These are phyloP conservation scores for Balanococcus diminutus DNA, from an alignment of 2,888 invertebrate genomes.

Conservation along the genomic window DNA sequence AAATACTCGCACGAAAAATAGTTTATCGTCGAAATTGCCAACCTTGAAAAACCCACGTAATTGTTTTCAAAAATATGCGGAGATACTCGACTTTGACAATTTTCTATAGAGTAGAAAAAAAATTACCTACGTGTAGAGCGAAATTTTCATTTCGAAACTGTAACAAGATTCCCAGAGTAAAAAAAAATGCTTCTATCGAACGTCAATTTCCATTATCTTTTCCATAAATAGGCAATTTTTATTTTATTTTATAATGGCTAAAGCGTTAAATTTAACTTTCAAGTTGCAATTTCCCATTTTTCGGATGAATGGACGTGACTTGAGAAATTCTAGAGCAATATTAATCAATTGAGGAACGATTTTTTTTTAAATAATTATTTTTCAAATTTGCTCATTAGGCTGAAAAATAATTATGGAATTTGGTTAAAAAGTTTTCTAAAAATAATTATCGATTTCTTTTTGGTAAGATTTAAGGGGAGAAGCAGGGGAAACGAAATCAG, in stretches of 20 bases:
- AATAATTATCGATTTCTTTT: too few species aligned
- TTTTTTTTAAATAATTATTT: neutral
- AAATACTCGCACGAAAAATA: neutral
- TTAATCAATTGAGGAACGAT: neutral
- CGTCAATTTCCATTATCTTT: neutral
- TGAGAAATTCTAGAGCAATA: neutral
- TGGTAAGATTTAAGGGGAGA: too few species aligned
- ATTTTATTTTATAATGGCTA: neutral
- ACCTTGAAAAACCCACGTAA: neutral
- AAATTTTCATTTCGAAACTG: neutral
- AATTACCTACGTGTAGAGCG: neutral
- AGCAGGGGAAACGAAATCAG: too few species aligned
- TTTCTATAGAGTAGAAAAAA: neutral
- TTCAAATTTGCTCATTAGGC: neutral
- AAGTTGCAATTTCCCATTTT: neutral
- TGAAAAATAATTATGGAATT: too few species aligned
- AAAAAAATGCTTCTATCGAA: neutral
- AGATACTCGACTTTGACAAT: neutral
- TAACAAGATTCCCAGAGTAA: neutral
- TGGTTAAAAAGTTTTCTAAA: too few species aligned
- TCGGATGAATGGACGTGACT: neutral
- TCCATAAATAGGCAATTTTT: neutral
- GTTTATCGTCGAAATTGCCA: neutral
- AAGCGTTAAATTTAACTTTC: neutral
- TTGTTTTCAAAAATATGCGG: neutral